These are phyloP conservation scores for Lutraria rhynchaena DNA, from an alignment of 1,140 invertebrate genomes.

Conservation along the genomic window DNA sequence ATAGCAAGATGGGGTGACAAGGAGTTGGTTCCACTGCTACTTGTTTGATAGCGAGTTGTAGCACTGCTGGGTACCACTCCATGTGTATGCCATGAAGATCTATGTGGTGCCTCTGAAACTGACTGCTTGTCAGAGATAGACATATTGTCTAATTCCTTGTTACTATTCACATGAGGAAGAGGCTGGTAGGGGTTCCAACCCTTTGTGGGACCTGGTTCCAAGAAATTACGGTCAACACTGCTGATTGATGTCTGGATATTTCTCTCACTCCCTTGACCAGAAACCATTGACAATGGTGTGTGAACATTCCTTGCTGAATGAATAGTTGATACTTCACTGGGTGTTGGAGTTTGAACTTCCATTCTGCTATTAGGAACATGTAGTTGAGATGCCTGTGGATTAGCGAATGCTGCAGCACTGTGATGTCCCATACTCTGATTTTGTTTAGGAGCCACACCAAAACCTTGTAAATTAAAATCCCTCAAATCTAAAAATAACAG, in stretches of 20 bases:
- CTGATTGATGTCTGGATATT: slow-evolving; percentile 62
- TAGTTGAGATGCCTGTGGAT: slow-evolving; percentile 41
- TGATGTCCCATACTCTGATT: slow-evolving; percentile 50
- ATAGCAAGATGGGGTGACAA: slow-evolving; percentile 77
- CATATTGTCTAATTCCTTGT: slow-evolving; percentile 57
- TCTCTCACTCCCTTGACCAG: slow-evolving; percentile 59
- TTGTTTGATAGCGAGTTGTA: slow-evolving; percentile 58
- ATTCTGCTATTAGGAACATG: slow-evolving; percentile 69
- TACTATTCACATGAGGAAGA: slow-evolving; percentile 63
- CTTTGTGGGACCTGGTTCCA: slow-evolving; percentile 73
- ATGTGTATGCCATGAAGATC: slow-evolving; percentile 62
- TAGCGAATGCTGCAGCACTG: slow-evolving; percentile 44
- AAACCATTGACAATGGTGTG: slow-evolving; percentile 69
- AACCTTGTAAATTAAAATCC: slow-evolving; percentile 25
- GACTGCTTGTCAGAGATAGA: slow-evolving; percentile 64
- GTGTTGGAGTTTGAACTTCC: slow-evolving; percentile 78
- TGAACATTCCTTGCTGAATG: slow-evolving; percentile 64
- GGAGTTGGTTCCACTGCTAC: slow-evolving; percentile 69
- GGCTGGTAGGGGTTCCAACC: slow-evolving; percentile 75
- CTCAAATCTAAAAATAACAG: slow-evolving; percentile 51
- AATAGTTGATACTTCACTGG: slow-evolving; percentile 80
- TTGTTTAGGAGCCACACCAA: slow-evolving; percentile 47
- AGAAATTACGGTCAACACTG: slow-evolving; percentile 71
- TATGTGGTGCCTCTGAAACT: slow-evolving; percentile 55
- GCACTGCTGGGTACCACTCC: slow-evolving; percentile 56